Percentiles rank a stretch among this genome's conserved stretches.
Conservation (phyloP, 2,113 vertebrate genomes). For the Peucedramus taeniatus region DNA sequence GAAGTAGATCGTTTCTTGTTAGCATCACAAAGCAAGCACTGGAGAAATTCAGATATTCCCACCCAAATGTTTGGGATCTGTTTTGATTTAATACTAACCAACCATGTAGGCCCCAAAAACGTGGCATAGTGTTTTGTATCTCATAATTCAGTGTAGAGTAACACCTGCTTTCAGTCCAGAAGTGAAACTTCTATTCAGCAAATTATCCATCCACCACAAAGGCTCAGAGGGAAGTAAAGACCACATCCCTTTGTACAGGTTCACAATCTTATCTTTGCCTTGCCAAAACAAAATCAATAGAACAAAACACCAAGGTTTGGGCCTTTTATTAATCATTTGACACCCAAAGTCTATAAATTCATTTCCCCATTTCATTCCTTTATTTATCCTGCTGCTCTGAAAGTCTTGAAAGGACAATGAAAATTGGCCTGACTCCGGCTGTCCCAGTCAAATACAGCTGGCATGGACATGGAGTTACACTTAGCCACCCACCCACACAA, state of each 20-base stretch:
- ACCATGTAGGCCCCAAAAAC: background rate
- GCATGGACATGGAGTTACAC: constrained; percentile 18
- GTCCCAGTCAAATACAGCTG: constrained; percentile 40
- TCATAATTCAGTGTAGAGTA: background rate
- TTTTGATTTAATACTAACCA: background rate
- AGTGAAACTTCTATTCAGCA: constrained; percentile 20
- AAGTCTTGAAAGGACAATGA: constrained; percentile 39
- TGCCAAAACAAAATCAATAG: constrained; percentile 57
- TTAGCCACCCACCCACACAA: constrained; percentile 58
- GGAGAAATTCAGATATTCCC: background rate
- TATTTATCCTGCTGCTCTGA: constrained; percentile 45
- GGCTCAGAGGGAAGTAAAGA: constrained; percentile 1
- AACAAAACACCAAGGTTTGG: constrained; percentile 25
- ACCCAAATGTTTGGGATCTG: background rate
- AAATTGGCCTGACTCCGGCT: constrained; percentile 28
- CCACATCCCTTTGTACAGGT: constrained; percentile 35
- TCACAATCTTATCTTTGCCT: constrained; percentile 20
- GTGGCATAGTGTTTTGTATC: background rate
- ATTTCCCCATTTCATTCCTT: constrained; percentile 38
- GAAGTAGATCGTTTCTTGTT: background rate
- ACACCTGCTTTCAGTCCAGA: constrained; percentile 19
- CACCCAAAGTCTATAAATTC: constrained; percentile 52
- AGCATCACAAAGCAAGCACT: background rate
- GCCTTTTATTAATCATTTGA: constrained; percentile 54
- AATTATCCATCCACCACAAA: constrained; percentile 5